Conservation (phyloP, 2,113 vertebrate species). For the Alectura lathami region DNA sequence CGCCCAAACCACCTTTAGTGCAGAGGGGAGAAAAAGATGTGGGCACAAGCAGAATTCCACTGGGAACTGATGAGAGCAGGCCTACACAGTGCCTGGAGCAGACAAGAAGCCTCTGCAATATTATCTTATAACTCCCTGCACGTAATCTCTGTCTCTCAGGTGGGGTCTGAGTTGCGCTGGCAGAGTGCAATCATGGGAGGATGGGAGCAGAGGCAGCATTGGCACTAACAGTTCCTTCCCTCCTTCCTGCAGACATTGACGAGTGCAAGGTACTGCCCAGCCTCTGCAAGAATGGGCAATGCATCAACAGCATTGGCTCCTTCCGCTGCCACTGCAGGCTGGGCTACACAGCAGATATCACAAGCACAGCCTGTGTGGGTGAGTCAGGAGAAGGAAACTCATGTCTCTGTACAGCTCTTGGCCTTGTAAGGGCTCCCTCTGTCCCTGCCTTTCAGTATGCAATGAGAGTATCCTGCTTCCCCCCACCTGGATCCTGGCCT, state of each 20-base stretch:
- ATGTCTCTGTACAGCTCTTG: background rate
- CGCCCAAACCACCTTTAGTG: background rate
- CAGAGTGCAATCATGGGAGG: background rate
- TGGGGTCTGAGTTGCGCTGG: background rate
- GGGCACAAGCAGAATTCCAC: background rate
- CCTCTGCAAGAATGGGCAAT: constrained; percentile 88
- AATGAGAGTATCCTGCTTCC: background rate
- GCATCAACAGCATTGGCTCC: constrained; percentile 92
- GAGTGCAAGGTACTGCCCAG: constrained; percentile 89
- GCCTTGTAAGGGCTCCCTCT: accelerated
- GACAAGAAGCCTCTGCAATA: accelerated
- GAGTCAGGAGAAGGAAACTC: background rate
- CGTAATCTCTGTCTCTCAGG: background rate
- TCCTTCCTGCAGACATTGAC: constrained; percentile 84
- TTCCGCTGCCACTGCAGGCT: constrained; percentile 91
- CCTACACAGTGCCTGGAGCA: background rate
- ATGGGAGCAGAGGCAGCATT: accelerated
- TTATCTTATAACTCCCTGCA: background rate
- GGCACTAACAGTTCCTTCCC: background rate
- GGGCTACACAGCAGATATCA: constrained; percentile 85
- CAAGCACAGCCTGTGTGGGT: constrained; percentile 87
- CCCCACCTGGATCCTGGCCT: background rate
- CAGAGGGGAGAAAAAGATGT: background rate
- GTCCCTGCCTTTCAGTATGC: background rate
- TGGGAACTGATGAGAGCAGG: background rate